Evolutionary conservation across 1,140 invertebrate species (phyloP).

Genomic region (Rhagoletis zephyria): DNA sequence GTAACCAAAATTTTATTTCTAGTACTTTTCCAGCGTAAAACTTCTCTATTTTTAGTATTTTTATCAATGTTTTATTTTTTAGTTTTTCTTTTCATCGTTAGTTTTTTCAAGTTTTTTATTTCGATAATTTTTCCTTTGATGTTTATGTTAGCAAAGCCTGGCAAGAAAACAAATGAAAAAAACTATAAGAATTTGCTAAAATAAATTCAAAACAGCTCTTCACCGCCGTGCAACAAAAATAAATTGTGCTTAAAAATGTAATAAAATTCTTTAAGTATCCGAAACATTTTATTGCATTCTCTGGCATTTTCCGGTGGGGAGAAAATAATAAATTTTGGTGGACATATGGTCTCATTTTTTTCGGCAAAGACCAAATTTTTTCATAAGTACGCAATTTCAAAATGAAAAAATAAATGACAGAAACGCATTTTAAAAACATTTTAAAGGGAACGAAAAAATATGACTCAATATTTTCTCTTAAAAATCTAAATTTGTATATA

Average conservation of each 20-base stretch:
- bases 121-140: neutral
- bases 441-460: too few relatives aligned
- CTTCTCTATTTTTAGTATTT: too few relatives aligned
- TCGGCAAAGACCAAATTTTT: neutral
- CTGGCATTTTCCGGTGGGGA: neutral
- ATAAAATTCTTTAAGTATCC: slow-evolving; percentile 5
- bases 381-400: neutral
- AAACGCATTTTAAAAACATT: too few relatives aligned
- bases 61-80: too few relatives aligned
- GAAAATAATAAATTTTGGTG: neutral
- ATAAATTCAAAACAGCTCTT: neutral
- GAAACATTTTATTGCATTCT: too few relatives aligned
- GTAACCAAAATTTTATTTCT: too few relatives aligned
- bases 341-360: neutral
- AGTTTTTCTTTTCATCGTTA: too few relatives aligned
- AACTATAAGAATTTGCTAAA: slow-evolving; percentile 5
- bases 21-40: too few relatives aligned
- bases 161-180: neutral
- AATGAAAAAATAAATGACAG: too few relatives aligned
- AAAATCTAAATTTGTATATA: too few relatives aligned
- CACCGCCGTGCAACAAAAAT: neutral
- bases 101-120: too few relatives aligned
- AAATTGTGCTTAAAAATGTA: neutral
- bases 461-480: too few relatives aligned
- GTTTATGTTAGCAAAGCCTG: neutral